Conservation (phyloP, 2,888 invertebrate species). For the Lepidochrysops patricia region DNA sequence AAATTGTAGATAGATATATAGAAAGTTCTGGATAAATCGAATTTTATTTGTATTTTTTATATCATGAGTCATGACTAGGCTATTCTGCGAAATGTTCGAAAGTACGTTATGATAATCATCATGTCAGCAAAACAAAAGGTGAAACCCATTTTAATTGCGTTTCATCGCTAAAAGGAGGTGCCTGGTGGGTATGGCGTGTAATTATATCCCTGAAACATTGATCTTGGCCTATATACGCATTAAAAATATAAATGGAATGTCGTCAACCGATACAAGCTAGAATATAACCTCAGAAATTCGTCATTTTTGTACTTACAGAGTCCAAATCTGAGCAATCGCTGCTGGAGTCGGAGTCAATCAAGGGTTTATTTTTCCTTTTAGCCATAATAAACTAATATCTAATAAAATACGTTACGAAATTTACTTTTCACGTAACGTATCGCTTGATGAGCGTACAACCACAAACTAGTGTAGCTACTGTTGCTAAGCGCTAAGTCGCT, state of each 20-base stretch:
- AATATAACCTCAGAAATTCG: constrained; percentile 45
- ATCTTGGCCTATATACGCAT: constrained; percentile 62
- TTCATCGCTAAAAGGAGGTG: not conserved
- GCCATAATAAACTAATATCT: constrained; percentile 73
- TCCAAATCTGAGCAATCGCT: constrained; percentile 88
- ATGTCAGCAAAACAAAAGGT: not conserved
- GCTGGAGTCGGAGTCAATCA: constrained; percentile 88
- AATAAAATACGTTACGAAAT: constrained; percentile 25
- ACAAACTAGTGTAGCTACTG: constrained; percentile 8
- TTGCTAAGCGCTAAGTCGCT: not conserved
- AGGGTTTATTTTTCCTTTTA: constrained; percentile 87
- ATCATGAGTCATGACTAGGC: constrained; percentile 4
- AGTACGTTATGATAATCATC: not conserved
- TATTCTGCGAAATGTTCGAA: not conserved
- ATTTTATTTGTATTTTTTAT: not conserved
- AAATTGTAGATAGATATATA: not conserved
- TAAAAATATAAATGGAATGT: constrained; percentile 53
- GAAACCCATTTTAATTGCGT: not conserved
- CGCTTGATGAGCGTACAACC: constrained; percentile 15
- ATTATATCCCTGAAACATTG: constrained; percentile 47
- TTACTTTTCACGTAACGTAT: constrained; percentile 29
- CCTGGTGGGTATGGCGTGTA: constrained; percentile 29
- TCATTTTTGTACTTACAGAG: constrained; percentile 77
- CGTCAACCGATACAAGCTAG: constrained; percentile 38
- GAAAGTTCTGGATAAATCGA: not conserved